Evolutionary conservation across 2,888 invertebrate genomes (phyloP), one percentile per base, ranked within the genome.

Genomic region (Athrips mouffetella): DNA sequence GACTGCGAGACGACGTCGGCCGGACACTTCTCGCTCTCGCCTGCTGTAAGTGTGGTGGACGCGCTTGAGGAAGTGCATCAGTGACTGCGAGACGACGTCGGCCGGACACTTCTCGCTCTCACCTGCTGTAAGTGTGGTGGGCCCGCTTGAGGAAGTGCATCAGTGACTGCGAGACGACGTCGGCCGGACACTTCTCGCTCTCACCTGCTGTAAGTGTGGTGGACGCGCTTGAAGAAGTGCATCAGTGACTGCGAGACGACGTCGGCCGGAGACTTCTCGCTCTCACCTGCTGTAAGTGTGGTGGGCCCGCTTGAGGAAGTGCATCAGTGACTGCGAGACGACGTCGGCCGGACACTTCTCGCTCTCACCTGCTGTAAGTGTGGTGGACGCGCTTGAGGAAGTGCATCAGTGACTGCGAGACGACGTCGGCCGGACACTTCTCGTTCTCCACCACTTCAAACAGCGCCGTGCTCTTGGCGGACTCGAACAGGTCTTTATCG

Each of bases 401-500:
- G 44, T 92, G 91, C 46, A 92, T 73, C n/a, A 97, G 83, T 0
- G 96, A 94, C 62, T 94, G 90, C 27, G 80, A 73, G 18, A 95
- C 93, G 16, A 94, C 91, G 63, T 92, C 91, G 0, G 94, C 92
- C 8, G 96, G 91, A 49, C 93, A 94, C 68, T 94, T 94, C 76
- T 96, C 96, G 57, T 91, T 89, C 60, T 94, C 93, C 52, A 97
- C 94, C 45, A 95, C 91, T 69, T 96, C 94, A 78, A 94, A 98
- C 54, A 97, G 92, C n/a, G 96, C 89, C 11, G 96, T 95, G 69
- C 96, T 94, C 67, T 92, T 94, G 0, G 96, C 96, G 0, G 96
- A 94, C 61, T 94, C 94, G 62, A 96, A 91, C 50, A 96, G 86
- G 33, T 93, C 91, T 7, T 89, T 84, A 51, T 95, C 94, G 90